Base-by-base conservation (phyloP, 2,113 vertebrate genomes). In the Bambusicola thoracicus region DNA sequence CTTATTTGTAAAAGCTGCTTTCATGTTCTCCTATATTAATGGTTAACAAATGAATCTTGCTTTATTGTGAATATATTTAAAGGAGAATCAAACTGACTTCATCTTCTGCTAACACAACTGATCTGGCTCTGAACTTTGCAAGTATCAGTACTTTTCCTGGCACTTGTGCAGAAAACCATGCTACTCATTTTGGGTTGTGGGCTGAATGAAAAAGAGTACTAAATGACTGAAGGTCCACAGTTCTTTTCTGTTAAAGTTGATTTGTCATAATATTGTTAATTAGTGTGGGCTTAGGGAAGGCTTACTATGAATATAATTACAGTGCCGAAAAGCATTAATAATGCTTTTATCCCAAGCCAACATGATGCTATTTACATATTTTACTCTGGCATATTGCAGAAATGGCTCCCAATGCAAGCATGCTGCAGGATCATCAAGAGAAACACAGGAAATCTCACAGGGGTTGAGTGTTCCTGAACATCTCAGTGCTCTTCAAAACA, bases 231-330 rank as follows among this genome's bases (percentile, higher is more conserved):
- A 96, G 87, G 89, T 92, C 40, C 87, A 51, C 80, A 65, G 61
- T 65, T 95, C 94, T 92, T 93, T 96, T 96, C 93, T 92, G 92
- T 95, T 97, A 96, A 95, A 90, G 93, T 91, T 95, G 91, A 97
- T 95, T 96, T 97, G 94, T 97, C 91, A 94, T 92, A 96, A 92
- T 96, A 96, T 94, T 96, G 88, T 95, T 96, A 97, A 97, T 96
- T 94, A 97, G 89, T 79, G 92, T 96, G 90, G 94, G 83, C 90
- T 95, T 95, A 97, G 72, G 56, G 59, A 95, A 97, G 95, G 96
- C 96, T 97, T 97, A 97, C 92, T 94, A 95, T 85, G 95, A 97
- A 97, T 97, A 97, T 96, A 97, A 97, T 96, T 96, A 97, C 86
- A 86, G 79, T 72, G 91, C 90, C 14, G 93, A 96, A 97, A 95